Base-by-base conservation (phyloP, 2,797 vertebrate species). In the Melanogrammus aeglefinus region DNA sequence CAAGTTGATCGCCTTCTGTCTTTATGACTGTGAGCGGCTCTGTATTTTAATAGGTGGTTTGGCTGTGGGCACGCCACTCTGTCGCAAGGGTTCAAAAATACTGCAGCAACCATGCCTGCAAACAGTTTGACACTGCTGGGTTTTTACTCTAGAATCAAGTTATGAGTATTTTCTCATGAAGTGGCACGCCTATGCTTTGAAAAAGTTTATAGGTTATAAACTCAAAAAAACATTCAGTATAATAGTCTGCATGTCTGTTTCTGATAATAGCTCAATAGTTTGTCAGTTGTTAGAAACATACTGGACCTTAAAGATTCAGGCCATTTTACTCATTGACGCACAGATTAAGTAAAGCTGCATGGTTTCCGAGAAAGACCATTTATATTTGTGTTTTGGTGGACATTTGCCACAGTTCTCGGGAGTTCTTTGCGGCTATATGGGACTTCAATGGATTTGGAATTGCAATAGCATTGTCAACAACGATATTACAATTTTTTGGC, bases 11-110 rank as follows among this genome's bases (percentile, higher is more conserved):
- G 88, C 88, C 88, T 92, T 89, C 89, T 90, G 91, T 91, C 92
- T 94, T 94, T 93, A 94, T 93, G 89, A 92, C 92, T 89, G 89
- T 92, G 93, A 93, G 93, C 92, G 90, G 92, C 87, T 80, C 75
- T 85, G 78, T 72, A 74, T 93, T 93, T 91, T 94, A 94, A 94
- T 94, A 92, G 91, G 93, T 83, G 93, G 93, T 94, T 94, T 94
- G 92, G 91, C 91, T 83, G 81, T 80, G 75, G 86, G 83, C 27
- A 66, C 82, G 80, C 87, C 85, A 84, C 88, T 94, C 88, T 94
- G 93, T 94, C 91, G 90, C 92, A 91, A 82, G 82, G 84, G 78
- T 89, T 92, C 83, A 90, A 79, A 85, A 93, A 94, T 92, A 93
- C 90, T 76, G 78, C 86, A 85, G 83, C 84, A 83, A 83, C 92